Evolutionary conservation across 1,140 invertebrate species (phyloP).

Genomic region (Lasaia peninsularis): DNA sequence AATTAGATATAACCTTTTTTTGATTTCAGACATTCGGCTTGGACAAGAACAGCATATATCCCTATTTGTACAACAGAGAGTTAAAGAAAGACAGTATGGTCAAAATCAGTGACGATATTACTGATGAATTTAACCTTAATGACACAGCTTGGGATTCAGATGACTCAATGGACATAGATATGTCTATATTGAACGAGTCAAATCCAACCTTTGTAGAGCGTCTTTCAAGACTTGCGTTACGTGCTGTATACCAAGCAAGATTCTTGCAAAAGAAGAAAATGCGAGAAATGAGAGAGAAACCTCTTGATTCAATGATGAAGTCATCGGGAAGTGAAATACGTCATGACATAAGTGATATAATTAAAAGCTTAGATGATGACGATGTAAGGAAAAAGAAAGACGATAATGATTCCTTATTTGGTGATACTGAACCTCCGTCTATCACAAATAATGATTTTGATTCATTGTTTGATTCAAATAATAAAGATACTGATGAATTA

Average conservation of each 20-base stretch:
- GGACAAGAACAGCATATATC: conserved; percentile 40
- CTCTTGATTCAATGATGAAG: conserved; percentile 33
- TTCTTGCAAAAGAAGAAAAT: conserved; percentile 27
- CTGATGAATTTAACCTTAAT: conserved; percentile 31
- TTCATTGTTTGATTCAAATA: conserved; percentile 15
- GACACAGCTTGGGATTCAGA: conserved; percentile 40
- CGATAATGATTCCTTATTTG: conserved; percentile 21
- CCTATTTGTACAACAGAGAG: conserved; percentile 31
- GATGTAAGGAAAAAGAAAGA: conserved; percentile 14
- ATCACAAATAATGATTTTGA: conserved; percentile 24
- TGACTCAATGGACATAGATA: conserved; percentile 21
- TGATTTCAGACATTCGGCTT: conserved; percentile 48
- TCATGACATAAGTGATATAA: conserved; percentile 38
- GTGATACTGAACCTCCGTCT: conserved; percentile 15
- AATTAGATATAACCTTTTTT: conserved; percentile 15
- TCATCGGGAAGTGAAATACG: conserved; percentile 21
- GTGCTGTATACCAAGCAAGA: not conserved
- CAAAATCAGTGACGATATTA: conserved; percentile 37
- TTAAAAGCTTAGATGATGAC: conserved; percentile 36
- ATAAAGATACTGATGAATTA: not conserved
- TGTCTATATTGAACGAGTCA: conserved; percentile 18
- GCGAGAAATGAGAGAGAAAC: conserved; percentile 39
- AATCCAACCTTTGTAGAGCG: not conserved
- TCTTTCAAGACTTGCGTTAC: not conserved
- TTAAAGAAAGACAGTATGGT: conserved; percentile 42